Evolutionary conservation across 1,140 invertebrate species (phyloP).

Genomic region (Tetramorium parvispinum): DNA sequence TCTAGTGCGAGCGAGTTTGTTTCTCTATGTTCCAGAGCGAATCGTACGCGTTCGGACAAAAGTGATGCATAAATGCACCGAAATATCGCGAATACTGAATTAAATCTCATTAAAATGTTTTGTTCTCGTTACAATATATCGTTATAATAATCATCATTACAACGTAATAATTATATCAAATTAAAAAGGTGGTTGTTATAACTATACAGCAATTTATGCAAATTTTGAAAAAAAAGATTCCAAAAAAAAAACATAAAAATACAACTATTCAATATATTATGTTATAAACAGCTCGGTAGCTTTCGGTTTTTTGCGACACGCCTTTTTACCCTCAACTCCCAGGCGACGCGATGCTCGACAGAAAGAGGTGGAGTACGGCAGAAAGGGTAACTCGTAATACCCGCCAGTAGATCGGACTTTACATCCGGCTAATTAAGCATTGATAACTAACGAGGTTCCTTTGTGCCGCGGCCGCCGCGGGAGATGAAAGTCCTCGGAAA

Average conservation of each 20-base stretch:
- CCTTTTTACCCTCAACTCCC: background rate
- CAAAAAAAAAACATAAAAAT: background rate
- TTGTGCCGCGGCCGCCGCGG: conserved; percentile 60
- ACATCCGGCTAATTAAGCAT: conserved; percentile 74
- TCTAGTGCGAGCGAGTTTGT: conserved; percentile 6
- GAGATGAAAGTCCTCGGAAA: conserved; percentile 65
- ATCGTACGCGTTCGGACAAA: background rate
- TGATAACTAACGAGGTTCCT: conserved; percentile 78
- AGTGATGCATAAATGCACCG: background rate
- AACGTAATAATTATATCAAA: background rate
- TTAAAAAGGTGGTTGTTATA: background rate
- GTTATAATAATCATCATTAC: background rate
- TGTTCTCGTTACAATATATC: background rate
- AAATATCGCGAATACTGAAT: background rate
- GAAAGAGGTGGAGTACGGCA: background rate
- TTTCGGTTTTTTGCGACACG: background rate
- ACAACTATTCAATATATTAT: background rate
- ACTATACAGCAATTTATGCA: background rate
- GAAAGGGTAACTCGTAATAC: conserved; percentile 32
- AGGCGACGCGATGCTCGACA: conserved; percentile 3
- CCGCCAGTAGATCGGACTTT: conserved; percentile 54
- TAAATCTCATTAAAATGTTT: conserved; percentile 1
- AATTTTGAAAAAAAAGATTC: background rate
- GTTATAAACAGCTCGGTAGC: background rate
- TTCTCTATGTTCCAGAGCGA: background rate